Conservation (phyloP, 2,888 invertebrate genomes). For the Diplazon laetatorius region DNA sequence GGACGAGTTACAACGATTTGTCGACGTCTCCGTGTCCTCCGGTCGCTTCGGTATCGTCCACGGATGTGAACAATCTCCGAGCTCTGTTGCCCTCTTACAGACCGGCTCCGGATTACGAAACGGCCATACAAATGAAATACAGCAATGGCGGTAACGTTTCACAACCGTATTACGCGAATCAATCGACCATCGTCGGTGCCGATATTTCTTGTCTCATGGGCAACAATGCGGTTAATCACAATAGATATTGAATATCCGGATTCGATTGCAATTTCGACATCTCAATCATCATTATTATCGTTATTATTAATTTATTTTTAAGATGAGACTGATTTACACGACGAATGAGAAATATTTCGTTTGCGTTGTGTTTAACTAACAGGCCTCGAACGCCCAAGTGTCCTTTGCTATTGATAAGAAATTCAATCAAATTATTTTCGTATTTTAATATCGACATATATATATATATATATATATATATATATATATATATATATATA, state of each 20-base stretch:
- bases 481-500: too few species aligned
- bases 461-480: too few species aligned
- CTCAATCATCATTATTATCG: too few species aligned
- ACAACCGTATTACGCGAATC: conserved; percentile 80
- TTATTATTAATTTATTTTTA: too few species aligned
- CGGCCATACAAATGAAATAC: conserved; percentile 94
- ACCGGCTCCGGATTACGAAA: conserved; percentile 97
- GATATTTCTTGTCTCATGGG: conserved; percentile 79
- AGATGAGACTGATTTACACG: too few species aligned
- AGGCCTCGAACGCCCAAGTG: too few species aligned
- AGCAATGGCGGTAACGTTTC: conserved; percentile 75
- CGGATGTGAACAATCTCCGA: conserved; percentile 85
- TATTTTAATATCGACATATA: too few species aligned
- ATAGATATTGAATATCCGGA: conserved; percentile 76
- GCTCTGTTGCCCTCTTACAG: conserved; percentile 93
- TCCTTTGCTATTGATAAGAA: too few species aligned
- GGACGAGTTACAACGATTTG: conserved; percentile 81
- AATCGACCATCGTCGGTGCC: conserved; percentile 79
- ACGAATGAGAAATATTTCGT: too few species aligned
- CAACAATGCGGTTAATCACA: conserved; percentile 76
- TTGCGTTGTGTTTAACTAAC: too few species aligned
- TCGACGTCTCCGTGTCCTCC: conserved; percentile 79
- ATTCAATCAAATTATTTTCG: too few species aligned
- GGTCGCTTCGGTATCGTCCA: conserved; percentile 79
- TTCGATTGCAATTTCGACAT: too few species aligned